Evolutionary conservation across 2,888 invertebrate species (phyloP).

Genomic region (Mythimna impura): DNA sequence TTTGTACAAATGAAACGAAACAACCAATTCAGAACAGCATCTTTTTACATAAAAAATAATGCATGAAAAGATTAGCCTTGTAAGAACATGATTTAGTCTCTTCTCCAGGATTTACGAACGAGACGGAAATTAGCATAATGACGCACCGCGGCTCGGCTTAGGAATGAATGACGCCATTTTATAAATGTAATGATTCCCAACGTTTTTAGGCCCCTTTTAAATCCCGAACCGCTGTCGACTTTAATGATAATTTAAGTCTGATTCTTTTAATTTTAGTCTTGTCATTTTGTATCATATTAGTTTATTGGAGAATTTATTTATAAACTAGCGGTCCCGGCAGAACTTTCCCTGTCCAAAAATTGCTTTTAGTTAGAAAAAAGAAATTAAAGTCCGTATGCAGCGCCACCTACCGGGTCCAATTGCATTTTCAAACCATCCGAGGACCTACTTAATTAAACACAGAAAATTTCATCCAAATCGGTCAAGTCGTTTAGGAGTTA

Average conservation of each 20-base stretch:
- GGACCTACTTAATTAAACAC: no score
- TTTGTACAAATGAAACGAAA: slow-evolving; percentile 19
- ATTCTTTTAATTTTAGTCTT: background rate
- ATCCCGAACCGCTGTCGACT: background rate
- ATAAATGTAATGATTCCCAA: slow-evolving; percentile 25
- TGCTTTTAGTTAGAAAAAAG: no score
- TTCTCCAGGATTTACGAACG: slow-evolving; percentile 58
- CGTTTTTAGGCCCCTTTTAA: slow-evolving; percentile 1
- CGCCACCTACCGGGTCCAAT: no score
- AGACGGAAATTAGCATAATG: slow-evolving; percentile 74
- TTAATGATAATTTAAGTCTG: background rate
- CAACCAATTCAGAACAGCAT: slow-evolving; percentile 17
- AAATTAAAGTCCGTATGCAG: no score
- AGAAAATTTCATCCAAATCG: no score
- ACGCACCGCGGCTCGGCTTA: slow-evolving; percentile 60
- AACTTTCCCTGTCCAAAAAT: no score
- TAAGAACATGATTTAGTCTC: slow-evolving; percentile 52
- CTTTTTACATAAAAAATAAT: slow-evolving; percentile 35
- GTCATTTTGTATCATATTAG: background rate
- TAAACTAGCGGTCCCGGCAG: no score
- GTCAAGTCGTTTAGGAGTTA: no score
- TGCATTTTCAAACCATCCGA: no score
- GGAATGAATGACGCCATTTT: slow-evolving; percentile 49
- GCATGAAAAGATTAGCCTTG: slow-evolving; percentile 32
- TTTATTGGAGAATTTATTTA: background rate